Percentiles rank a stretch among this genome's conserved stretches.
Conservation (phyloP, 2,113 vertebrate species). For the Megaleporinus macrocephalus region DNA sequence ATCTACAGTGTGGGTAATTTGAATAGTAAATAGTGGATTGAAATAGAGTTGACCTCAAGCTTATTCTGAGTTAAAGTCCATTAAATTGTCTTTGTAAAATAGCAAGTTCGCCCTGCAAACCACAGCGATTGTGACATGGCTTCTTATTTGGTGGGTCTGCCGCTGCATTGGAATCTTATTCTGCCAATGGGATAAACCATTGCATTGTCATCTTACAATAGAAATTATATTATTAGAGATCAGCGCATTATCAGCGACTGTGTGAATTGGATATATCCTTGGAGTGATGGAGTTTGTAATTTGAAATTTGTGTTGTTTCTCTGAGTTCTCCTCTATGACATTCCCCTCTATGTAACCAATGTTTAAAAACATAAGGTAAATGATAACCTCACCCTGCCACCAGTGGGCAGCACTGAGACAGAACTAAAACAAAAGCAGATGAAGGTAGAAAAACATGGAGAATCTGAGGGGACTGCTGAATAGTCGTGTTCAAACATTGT, state of each 20-base stretch:
- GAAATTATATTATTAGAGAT: not conserved
- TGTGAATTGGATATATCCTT: not conserved
- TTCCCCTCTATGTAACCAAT: not conserved
- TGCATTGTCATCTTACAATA: not conserved
- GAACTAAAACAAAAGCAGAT: not conserved
- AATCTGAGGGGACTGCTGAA: not conserved
- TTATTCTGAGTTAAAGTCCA: not conserved
- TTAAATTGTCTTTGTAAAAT: not conserved
- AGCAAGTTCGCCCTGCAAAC: not conserved
- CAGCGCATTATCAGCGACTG: not conserved
- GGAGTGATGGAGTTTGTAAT: not conserved
- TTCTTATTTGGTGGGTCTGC: not conserved
- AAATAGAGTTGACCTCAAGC: not conserved
- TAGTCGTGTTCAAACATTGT: not conserved
- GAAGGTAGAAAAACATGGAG: not conserved
- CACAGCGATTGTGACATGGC: not conserved
- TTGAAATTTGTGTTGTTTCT: not conserved
- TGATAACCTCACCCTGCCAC: not conserved
- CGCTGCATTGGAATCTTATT: not conserved
- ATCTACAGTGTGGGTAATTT: not conserved
- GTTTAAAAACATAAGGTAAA: not conserved
- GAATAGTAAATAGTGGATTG: not conserved
- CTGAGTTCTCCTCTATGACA: not conserved
- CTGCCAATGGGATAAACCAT: not conserved
- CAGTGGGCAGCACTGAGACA: slow-evolving; percentile 24